Evolutionary conservation across 2,888 invertebrate species (phyloP).

Genomic region (Campoletis raptor): DNA sequence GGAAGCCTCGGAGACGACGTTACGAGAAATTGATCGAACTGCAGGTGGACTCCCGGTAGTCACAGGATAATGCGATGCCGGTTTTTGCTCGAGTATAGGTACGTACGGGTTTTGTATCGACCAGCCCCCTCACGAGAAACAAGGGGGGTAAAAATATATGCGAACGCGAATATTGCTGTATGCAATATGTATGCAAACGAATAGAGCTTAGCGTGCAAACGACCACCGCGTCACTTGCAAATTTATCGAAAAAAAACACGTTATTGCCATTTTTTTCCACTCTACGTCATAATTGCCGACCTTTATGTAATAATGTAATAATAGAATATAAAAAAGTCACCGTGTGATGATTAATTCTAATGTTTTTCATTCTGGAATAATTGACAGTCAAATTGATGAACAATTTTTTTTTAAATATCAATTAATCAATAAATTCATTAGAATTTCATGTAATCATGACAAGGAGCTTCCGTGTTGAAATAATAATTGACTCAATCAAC

Average conservation of each 20-base stretch:
- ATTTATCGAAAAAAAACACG: slow-evolving; percentile 45
- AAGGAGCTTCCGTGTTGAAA: not conserved
- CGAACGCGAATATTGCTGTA: slow-evolving; percentile 5
- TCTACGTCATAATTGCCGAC: not conserved
- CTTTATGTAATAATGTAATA: not conserved
- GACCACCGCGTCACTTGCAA: slow-evolving; percentile 43
- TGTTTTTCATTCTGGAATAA: not conserved
- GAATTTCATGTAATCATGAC: not conserved
- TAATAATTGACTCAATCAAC: not conserved
- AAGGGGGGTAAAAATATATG: slow-evolving; percentile 64
- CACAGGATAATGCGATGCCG: slow-evolving; percentile 74
- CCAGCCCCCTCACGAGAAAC: slow-evolving; percentile 51
- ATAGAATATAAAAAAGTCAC: not conserved
- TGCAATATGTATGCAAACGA: slow-evolving; percentile 33
- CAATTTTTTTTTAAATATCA: not conserved
- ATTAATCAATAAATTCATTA: not conserved
- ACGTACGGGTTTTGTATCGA: slow-evolving; percentile 69
- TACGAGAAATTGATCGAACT: slow-evolving; percentile 82
- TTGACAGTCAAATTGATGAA: not conserved
- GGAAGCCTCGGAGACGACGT: slow-evolving; percentile 18
- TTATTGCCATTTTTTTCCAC: not conserved
- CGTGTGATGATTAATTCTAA: not conserved
- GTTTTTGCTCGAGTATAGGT: slow-evolving; percentile 70
- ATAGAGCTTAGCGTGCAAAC: slow-evolving; percentile 62
- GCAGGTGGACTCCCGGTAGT: slow-evolving; percentile 76